Conservation (phyloP, 2,113 vertebrate genomes). For the Gavialis gangeticus region DNA sequence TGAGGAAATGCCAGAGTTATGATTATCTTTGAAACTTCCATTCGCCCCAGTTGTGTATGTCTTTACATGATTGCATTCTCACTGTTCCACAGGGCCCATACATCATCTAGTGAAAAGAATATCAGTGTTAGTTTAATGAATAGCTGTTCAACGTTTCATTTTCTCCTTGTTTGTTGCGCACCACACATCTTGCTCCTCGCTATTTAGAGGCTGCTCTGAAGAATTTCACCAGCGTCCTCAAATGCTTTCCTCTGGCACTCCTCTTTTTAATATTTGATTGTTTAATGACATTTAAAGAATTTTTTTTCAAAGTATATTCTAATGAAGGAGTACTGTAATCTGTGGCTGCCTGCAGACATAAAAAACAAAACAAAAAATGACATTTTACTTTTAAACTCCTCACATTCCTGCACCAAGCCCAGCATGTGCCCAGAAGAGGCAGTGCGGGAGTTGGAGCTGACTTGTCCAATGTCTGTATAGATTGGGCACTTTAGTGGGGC, state of each 20-base stretch:
- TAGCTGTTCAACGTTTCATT: rapidly evolving
- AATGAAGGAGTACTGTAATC: neutral
- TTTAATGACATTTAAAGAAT: neutral
- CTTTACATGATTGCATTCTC: neutral
- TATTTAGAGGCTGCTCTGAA: neutral
- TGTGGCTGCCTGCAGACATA: no score
- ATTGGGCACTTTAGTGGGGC: no score
- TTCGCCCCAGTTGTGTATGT: neutral
- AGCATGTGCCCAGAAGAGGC: no score
- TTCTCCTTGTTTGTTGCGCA: neutral
- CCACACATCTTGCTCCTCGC: neutral
- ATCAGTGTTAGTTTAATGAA: neutral
- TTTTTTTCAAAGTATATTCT: neutral
- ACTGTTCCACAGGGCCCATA: neutral
- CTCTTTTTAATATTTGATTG: neutral
- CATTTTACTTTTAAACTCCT: no score
- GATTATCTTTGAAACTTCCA: neutral
- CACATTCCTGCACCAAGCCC: no score
- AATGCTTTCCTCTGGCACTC: neutral
- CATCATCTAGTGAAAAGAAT: neutral
- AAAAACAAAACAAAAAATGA: no score
- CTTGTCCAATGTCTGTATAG: no score
- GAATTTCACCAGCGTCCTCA: no score
- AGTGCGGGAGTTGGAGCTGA: no score
- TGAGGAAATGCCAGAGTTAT: neutral